These are phyloP conservation scores for Antitype chi DNA, from an alignment of 2,888 invertebrate genomes.

Conservation along the genomic window DNA sequence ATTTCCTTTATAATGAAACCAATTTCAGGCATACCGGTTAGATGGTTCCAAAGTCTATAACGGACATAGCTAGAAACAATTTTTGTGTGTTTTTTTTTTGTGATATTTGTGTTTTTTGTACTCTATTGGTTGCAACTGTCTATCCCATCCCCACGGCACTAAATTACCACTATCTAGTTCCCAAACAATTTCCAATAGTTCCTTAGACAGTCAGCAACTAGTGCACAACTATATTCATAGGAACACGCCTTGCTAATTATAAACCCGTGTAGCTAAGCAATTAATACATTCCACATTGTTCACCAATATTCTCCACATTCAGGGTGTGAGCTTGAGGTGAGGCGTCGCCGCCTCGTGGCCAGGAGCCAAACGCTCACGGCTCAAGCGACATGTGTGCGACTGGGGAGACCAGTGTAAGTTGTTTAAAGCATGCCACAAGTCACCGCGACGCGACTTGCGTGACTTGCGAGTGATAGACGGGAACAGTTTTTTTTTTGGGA, in stretches of 20 bases:
- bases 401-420: not conserved
- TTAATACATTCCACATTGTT: constrained; percentile 22
- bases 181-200: constrained; percentile 4
- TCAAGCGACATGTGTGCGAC: not conserved
- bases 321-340: constrained; percentile 4
- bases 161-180: constrained; percentile 2
- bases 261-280: constrained; percentile 42
- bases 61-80: too few relatives aligned
- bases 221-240: constrained; percentile 36
- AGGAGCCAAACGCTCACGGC: not conserved
- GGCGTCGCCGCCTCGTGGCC: not conserved
- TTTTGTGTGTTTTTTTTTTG: too few relatives aligned
- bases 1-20: too few relatives aligned
- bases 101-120: too few relatives aligned
- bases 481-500: not conserved
- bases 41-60: too few relatives aligned
- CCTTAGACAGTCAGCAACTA: constrained; percentile 20
- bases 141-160: not conserved
- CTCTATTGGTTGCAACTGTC: not conserved
- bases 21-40: too few relatives aligned
- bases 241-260: constrained; percentile 48
- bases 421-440: not conserved
- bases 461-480: too few relatives aligned
- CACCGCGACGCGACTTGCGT: not conserved
- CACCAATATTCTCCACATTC: constrained; percentile 3